Evolutionary conservation across 1,140 invertebrate species (phyloP).

Genomic region (Dreissena polymorpha): DNA sequence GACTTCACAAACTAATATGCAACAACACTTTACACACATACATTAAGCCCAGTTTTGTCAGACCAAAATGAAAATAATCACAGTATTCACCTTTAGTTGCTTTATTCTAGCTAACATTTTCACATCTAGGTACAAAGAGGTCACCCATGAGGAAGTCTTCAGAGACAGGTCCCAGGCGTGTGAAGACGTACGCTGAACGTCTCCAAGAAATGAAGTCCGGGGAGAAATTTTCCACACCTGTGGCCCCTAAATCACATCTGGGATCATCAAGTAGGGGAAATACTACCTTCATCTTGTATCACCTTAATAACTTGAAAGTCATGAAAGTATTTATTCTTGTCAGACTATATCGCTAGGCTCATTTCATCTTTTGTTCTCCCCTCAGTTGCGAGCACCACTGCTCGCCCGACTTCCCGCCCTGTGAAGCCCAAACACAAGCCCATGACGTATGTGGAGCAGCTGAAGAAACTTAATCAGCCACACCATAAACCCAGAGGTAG

Average conservation of each 20-base stretch:
- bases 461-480: conserved; percentile 69
- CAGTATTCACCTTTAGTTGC: no score
- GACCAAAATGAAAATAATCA: no score
- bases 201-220: conserved; percentile 75
- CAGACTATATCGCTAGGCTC: no score
- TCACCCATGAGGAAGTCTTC: conserved; percentile 50
- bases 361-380: no score
- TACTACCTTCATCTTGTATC: no score
- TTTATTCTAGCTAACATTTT: no score
- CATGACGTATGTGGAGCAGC: conserved; percentile 73
- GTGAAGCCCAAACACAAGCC: conserved; percentile 70
- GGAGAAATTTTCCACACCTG: conserved; percentile 64
- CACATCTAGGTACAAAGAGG: conserved; percentile 60
- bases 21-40: no score
- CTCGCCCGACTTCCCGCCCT: conserved; percentile 24
- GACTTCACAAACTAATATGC: no score
- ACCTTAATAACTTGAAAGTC: no score
- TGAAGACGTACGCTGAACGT: conserved; percentile 77
- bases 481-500: conserved; percentile 57
- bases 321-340: no score
- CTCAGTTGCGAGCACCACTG: conserved; percentile 49
- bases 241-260: conserved; percentile 63
- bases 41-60: no score
- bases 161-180: conserved; percentile 61
- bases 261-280: conserved; percentile 50